These are phyloP conservation scores for Andrena dorsata DNA, from an alignment of 2,888 invertebrate species.

Conservation along the genomic window DNA sequence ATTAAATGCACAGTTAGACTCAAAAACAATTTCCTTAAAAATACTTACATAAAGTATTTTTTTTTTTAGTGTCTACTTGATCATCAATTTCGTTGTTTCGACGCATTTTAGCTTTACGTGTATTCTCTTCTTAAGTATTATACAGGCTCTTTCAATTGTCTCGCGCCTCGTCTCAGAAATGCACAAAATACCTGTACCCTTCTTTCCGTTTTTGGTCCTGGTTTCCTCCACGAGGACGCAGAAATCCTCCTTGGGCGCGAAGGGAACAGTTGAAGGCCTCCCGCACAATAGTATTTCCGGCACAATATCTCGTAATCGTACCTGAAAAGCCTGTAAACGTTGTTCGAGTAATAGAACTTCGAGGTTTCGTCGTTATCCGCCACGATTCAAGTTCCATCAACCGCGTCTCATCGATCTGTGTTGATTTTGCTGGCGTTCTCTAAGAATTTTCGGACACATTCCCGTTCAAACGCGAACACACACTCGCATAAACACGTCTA, in stretches of 20 bases:
- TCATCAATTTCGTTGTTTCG: not conserved
- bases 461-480: conserved; percentile 33
- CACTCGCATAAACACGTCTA: not conserved
- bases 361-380: conserved; percentile 19
- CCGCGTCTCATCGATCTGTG: conserved; percentile 35
- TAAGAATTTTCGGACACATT: conserved; percentile 57
- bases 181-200: conserved; percentile 28
- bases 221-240: not conserved
- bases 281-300: conserved; percentile 65
- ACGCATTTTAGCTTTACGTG: conserved; percentile 26
- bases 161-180: conserved; percentile 37
- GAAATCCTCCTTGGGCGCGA: conserved; percentile 12
- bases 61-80: not conserved
- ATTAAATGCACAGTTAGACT: too few species aligned
- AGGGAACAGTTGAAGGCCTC: conserved; percentile 29
- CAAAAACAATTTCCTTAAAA: not conserved
- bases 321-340: conserved; percentile 61
- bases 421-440: conserved; percentile 39
- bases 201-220: conserved; percentile 5
- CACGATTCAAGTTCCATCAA: not conserved
- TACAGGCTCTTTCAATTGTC: conserved; percentile 48
- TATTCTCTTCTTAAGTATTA: conserved; percentile 20
- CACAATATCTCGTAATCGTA: conserved; percentile 68
- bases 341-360: conserved; percentile 18
- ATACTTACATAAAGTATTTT: too few species aligned